Conservation (phyloP, 2,888 invertebrate genomes). For the Diploptera punctata region DNA sequence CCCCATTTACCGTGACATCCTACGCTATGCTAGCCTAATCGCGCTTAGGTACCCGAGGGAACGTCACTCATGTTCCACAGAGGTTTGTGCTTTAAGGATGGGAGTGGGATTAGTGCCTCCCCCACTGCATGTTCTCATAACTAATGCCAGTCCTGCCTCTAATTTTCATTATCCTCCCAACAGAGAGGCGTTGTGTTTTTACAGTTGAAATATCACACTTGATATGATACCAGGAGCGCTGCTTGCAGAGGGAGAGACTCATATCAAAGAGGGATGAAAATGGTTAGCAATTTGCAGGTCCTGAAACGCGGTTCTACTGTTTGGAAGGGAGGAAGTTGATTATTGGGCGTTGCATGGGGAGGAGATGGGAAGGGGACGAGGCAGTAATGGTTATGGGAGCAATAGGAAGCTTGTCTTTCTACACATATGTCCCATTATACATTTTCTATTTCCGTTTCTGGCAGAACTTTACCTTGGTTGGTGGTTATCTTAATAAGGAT, state of each 20-base stretch:
- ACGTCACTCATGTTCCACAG: conserved; percentile 9
- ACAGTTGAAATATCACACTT: not conserved
- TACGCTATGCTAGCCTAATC: not conserved
- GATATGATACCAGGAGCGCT: not conserved
- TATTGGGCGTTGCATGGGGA: not conserved
- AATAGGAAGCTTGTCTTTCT: not conserved
- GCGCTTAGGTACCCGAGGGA: conserved; percentile 1
- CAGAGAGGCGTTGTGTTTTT: not conserved
- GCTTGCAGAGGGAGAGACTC: too few relatives aligned
- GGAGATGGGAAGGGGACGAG: not conserved
- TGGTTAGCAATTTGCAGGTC: conserved; percentile 12
- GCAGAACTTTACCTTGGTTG: not conserved
- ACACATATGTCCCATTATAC: not conserved
- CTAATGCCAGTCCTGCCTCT: not conserved
- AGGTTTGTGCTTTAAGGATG: not conserved
- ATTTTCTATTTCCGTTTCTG: not conserved
- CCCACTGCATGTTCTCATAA: not conserved
- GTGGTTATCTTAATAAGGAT: not conserved
- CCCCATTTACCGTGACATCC: not conserved
- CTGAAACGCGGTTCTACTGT: not conserved
- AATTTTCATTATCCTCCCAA: not conserved
- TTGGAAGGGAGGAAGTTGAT: conserved; percentile 16
- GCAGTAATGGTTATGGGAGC: not conserved
- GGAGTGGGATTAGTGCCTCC: not conserved
- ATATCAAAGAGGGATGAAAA: conserved; percentile 6